Percentiles rank a stretch among this genome's conserved stretches.
Conservation (phyloP, 2,888 invertebrate genomes). For the Eupithecia pulchellata region DNA sequence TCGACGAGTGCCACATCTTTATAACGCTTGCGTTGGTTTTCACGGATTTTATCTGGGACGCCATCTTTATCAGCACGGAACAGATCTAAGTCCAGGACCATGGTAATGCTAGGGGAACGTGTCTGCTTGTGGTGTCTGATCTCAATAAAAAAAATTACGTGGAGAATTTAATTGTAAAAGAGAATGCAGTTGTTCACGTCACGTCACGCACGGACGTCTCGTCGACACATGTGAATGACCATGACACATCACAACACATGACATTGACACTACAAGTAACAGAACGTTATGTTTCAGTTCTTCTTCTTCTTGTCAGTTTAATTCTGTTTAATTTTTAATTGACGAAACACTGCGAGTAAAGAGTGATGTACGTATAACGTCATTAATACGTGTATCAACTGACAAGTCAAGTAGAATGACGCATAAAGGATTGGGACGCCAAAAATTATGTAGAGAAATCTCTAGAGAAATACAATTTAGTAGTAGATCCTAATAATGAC, state of each 20-base stretch:
- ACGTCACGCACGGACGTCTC: not conserved
- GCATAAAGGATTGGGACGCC: too few species aligned
- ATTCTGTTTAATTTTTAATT: too few species aligned
- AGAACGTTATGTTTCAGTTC: too few species aligned
- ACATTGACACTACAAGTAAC: not conserved
- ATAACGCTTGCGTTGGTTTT: conserved; percentile 96
- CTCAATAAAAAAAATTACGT: conserved; percentile 25
- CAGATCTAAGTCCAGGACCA: conserved; percentile 98
- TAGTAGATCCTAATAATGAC: too few species aligned
- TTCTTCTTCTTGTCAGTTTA: too few species aligned
- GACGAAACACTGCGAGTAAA: too few species aligned
- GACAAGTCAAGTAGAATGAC: too few species aligned
- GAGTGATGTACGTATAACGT: too few species aligned
- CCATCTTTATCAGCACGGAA: conserved; percentile 98
- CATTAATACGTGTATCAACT: too few species aligned
- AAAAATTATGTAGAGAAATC: too few species aligned
- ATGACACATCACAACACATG: not conserved
- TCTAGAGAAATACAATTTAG: too few species aligned
- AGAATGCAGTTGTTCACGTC: not conserved
- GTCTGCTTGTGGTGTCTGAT: too few species aligned
- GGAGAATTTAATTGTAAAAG: not conserved
- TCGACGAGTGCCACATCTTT: conserved; percentile 97
- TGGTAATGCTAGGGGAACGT: conserved; percentile 68
- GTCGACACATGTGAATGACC: not conserved
- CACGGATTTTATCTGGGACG: conserved; percentile 94